A percentile compares a stretch with the other conserved stretches of the same genome.
These are phyloP conservation scores for Sarcophaga peregrina DNA, from an alignment of 1,140 invertebrate species.

Conservation along the genomic window DNA sequence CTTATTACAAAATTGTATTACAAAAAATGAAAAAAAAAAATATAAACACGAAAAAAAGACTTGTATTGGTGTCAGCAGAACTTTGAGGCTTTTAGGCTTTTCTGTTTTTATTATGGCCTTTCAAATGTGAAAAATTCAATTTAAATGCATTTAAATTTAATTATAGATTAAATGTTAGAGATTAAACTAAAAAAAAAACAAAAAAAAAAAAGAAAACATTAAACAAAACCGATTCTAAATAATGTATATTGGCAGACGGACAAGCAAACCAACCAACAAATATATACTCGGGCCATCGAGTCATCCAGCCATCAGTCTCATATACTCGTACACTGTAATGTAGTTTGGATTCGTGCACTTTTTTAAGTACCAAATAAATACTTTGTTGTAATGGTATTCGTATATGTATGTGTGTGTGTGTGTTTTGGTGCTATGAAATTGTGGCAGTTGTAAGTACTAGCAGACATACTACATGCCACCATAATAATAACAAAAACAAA, in stretches of 20 bases:
- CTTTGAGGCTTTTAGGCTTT: too few species aligned
- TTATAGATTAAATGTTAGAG: conserved; percentile 25
- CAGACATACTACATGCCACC: not conserved
- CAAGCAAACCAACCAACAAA: not conserved
- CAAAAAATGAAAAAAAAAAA: not conserved
- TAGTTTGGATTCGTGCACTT: too few species aligned
- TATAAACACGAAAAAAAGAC: not conserved
- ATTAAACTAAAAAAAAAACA: not conserved
- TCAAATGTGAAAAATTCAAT: conserved; percentile 11
- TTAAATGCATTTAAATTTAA: conserved; percentile 26
- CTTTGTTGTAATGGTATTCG: too few species aligned
- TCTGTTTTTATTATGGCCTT: too few species aligned
- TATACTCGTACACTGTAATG: too few species aligned
- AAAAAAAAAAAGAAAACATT: not conserved
- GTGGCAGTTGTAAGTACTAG: not conserved
- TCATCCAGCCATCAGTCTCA: too few species aligned
- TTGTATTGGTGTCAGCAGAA: too few species aligned
- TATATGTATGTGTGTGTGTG: too few species aligned
- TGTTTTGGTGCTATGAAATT: not conserved
- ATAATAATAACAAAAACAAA: not conserved
- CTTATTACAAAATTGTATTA: not conserved
- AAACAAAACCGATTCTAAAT: too few species aligned
- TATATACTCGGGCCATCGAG: not conserved
- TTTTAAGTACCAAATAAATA: not conserved
- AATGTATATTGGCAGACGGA: too few species aligned